Base-by-base conservation (phyloP, 2,797 vertebrate genomes). In the Lemur catta region DNA sequence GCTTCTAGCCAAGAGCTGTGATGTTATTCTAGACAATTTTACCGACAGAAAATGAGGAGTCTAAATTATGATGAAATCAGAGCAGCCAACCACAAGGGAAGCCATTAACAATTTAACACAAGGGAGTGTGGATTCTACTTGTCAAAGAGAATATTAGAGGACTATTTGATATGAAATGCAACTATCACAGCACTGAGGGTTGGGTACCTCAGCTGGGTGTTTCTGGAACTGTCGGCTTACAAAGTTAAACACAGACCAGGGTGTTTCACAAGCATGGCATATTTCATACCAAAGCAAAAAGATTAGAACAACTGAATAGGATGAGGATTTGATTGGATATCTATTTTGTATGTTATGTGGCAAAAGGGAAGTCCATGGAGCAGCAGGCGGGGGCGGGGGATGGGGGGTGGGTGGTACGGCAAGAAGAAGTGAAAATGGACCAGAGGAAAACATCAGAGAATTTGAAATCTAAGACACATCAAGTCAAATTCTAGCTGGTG, bases 111-210 rank as follows among this genome's bases (percentile, higher is more conserved):
- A 97, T 98, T 98, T 98, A 98, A 94, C 87, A 97, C 6, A 35
- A 91, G 90, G 92, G 93, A 95, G 28, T 97, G 81, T 97, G 87
- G 81, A 96, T 96, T 93, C 93, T 89, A 74, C 96, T 97, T 96
- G 96, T 97, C 97, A 98, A 98, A 98, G 98, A 97, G 97, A 98
- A 98, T 98, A 96, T 97, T 97, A 97, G 80, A 98, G 38, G 33
- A 96, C 80, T 96, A 80, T 98, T 97, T 98, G 94, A 97, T 97
- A 91, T 97, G 97, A 97, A 97, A 97, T 97, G 96, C 95, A 97
- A 76, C 93, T 93, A 97, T 96, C 96, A 96, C 84, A 95, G 94
- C 90, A 80, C 38, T 89, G 90, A 95, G 75, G 69, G 63, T 81
- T 92, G 72, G 78, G 59, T 79, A 86, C 78, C 96, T 90, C 97